Base-by-base conservation (phyloP, 2,888 invertebrate genomes). In the Diaperis boleti region DNA sequence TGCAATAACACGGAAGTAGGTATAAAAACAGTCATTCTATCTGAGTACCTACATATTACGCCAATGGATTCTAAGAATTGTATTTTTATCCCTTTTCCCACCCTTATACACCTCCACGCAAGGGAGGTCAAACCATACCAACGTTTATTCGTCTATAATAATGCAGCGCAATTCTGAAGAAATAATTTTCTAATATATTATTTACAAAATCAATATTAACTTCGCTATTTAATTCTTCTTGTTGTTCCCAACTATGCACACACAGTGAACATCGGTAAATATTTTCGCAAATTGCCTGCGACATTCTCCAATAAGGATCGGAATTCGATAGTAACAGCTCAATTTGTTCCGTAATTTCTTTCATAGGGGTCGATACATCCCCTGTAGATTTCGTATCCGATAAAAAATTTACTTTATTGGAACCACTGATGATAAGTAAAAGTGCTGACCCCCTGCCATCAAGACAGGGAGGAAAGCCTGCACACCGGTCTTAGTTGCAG, bases 271-370 rank as follows among this genome's bases (percentile, higher is more conserved):
- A 26, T 26, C 26, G 26, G 26, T 26, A 26, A 26, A 26, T 26
- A 26, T 26, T 26, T 26, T 26, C 26, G 26, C 8, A 18, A 22
- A 18, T 45, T 10, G 26, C 45, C 29, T 5, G 20, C 63, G 65
- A 64, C 63, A 68, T 69, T 62, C 67, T 55, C 55, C 68, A 71
- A 71, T 71, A 67, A 61, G 52, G 69, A 62, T 54, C 64, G 70
- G 71, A 72, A 72, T 72, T 70, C 64, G 44, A 56, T 45, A 41
- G 52, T 50, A 67, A 72, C 68, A 68, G 70, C 71, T 72, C 71
- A 72, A 72, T 72, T 70, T 72, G 68, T 61, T 54, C 52, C 39
- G 69, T 62, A 65, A 72, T 69, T 65, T 67, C 62, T 35, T 29
- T 29, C 13, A 37, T 59, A 39, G 39, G 62, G 22, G 56, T 41